These are phyloP conservation scores for Syrista parreyssii DNA, from an alignment of 2,888 invertebrate genomes.

Conservation along the genomic window DNA sequence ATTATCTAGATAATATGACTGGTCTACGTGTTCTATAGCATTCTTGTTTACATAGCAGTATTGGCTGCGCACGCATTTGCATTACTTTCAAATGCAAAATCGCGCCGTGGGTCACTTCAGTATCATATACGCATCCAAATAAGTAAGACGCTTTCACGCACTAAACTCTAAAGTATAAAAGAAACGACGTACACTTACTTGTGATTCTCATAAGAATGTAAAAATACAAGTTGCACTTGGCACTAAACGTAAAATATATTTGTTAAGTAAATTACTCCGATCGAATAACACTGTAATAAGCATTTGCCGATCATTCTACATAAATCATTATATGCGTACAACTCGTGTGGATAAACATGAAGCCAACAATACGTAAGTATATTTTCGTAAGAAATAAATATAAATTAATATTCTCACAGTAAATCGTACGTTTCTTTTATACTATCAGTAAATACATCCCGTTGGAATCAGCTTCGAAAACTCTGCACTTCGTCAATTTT, in stretches of 20 bases:
- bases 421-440: not conserved
- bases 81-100: not conserved
- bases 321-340: not conserved
- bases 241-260: not conserved
- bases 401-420: not conserved
- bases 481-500: slow-evolving; percentile 23
- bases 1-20: not conserved
- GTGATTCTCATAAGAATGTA: not conserved
- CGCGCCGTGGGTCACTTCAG: not conserved
- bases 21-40: not conserved
- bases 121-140: not conserved
- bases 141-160: not conserved
- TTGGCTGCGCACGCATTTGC: not conserved
- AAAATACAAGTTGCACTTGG: not conserved
- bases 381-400: not conserved
- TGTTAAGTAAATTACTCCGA: not conserved
- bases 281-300: not conserved
- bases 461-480: slow-evolving; percentile 34
- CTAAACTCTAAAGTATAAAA: not conserved
- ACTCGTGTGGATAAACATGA: not conserved
- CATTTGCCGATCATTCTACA: not conserved
- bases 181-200: not conserved
- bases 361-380: not conserved
- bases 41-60: not conserved
- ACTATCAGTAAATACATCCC: slow-evolving; percentile 4